Base-by-base conservation (phyloP, 64 coral and sea anemone species). In the Porites lutea region DNA sequence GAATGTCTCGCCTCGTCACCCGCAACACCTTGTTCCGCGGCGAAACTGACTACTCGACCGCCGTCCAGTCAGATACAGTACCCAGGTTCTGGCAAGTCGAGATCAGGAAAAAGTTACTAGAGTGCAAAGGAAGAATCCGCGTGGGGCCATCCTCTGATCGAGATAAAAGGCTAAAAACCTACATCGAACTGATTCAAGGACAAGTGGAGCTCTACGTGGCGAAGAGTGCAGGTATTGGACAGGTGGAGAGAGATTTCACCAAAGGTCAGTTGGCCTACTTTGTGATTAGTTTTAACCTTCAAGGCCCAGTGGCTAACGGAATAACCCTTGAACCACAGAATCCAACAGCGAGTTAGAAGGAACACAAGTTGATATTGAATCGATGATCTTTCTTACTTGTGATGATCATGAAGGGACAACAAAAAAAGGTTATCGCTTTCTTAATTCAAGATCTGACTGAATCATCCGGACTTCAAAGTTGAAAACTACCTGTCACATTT, bases 211-310 rank as follows among this genome's bases (percentile, higher is more conserved):
- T 93, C 13, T 93, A 93, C 44, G 91, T 93, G 18, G 91, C 82
- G 3, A 93, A 93, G 43, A 93, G 18, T 79, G 91, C 91, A 13
- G 72, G 76, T 7, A 83, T 94, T 58, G 92, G 92, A 14, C 51
- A 83, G 9, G 92, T 77, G 16, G 92, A 89, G 8, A 68, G 87
- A 58, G 79, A 89, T 75, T 94, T 84, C 8, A 49, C n/a, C 15
- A 12, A 11, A 3, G 92, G 92, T 13, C 62, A n/a, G 4, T 75
- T 89, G 46, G 92, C 82, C 16, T 94, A 94, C 27, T 94, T 94
- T 85, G 92, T 94, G 1, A 71, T 85, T 5, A 94, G 92, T 8
- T 94, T 94, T 58, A 94, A 89, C 13, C 58, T 94, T 3, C 78
- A 82, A 13, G 92, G 92, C 6, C 92, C 92, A 0, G 70, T 89